Conservation (phyloP, 2,113 vertebrate species). For the Megalops atlanticus region DNA sequence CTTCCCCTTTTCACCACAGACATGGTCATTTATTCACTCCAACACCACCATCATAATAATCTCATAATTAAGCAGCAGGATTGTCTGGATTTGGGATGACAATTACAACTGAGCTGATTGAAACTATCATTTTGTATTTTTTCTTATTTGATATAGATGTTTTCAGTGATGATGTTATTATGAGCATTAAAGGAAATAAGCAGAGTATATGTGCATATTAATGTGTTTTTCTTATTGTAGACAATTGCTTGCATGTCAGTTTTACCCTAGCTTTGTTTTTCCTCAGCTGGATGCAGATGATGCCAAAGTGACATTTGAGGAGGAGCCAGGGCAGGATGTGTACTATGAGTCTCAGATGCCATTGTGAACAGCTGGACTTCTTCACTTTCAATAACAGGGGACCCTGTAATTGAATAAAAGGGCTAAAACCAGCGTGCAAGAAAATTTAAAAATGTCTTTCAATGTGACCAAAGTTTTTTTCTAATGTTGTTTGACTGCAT, state of each 20-base stretch:
- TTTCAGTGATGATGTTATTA: neutral
- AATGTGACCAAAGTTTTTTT: neutral
- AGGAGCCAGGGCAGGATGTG: slow-evolving; percentile 81
- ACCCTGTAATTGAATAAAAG: neutral
- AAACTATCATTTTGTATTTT: neutral
- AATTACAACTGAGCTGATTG: neutral
- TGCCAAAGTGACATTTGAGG: slow-evolving; percentile 79
- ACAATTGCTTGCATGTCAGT: neutral
- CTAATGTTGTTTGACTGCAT: neutral
- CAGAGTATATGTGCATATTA: neutral
- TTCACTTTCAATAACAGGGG: neutral
- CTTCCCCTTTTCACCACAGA: no score
- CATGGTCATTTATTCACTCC: no score
- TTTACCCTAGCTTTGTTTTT: slow-evolving; percentile 34
- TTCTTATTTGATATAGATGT: neutral
- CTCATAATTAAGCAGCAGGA: no score
- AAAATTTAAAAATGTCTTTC: neutral
- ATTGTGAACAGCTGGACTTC: slow-evolving; percentile 43
- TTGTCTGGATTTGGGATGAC: no score
- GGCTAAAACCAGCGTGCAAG: neutral
- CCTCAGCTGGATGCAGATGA: slow-evolving; percentile 85
- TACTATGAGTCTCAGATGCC: slow-evolving; percentile 92
- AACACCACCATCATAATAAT: neutral
- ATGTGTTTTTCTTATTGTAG: slow-evolving; percentile 6
- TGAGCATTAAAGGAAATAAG: neutral